Conservation (phyloP, 1,140 invertebrate species). For the Metopolophium dirhodum region DNA sequence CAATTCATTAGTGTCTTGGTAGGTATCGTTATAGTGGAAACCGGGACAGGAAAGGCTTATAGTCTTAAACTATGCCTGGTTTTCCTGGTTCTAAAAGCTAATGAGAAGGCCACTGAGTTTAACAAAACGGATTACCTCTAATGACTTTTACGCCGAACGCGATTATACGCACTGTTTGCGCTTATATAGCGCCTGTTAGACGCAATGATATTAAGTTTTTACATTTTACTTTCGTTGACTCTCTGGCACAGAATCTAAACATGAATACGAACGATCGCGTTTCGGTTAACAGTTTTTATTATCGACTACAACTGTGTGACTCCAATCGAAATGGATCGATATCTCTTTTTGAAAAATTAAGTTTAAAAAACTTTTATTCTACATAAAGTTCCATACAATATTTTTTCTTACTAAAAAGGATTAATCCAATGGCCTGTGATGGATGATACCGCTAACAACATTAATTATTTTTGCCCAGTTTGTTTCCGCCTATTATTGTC, state of each 20-base stretch:
- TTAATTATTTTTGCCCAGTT: neutral
- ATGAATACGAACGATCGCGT: neutral
- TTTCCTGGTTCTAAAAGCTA: neutral
- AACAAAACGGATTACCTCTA: constrained; percentile 21
- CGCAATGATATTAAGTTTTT: neutral
- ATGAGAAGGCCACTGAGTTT: constrained; percentile 13
- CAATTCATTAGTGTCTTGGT: neutral
- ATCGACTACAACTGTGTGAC: neutral
- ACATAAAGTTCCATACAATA: no score
- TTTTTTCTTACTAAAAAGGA: no score
- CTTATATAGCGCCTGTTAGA: neutral
- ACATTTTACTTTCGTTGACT: neutral
- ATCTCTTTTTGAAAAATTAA: neutral
- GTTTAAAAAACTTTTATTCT: no score
- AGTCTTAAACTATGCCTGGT: neutral
- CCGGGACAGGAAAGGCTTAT: neutral
- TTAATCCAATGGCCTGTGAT: no score
- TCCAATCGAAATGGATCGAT: neutral
- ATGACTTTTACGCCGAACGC: neutral
- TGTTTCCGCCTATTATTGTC: neutral
- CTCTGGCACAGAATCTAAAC: neutral
- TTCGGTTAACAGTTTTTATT: neutral
- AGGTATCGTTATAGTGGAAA: neutral
- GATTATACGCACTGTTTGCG: neutral
- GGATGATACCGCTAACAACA: neutral